Conservation (phyloP, 2,797 vertebrate species). For the Hafferia zeledoni region DNA sequence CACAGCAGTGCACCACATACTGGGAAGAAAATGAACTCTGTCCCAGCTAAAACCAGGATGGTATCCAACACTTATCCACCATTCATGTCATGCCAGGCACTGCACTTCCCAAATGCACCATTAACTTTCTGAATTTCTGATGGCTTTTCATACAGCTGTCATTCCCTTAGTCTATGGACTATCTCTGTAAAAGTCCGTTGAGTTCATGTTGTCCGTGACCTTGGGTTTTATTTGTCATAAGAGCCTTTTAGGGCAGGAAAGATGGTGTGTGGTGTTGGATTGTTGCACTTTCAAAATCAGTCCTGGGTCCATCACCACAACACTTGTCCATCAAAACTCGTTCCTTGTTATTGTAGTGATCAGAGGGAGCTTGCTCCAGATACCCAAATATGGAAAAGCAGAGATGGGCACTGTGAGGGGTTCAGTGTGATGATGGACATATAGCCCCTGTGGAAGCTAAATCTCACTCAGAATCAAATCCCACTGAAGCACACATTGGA, state of each 20-base stretch:
- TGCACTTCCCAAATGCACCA: neutral
- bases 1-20: neutral
- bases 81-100: neutral
- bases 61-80: neutral
- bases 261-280: neutral
- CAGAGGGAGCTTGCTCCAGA: neutral
- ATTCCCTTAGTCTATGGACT: neutral
- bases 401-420: neutral
- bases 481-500: neutral
- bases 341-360: accelerated
- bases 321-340: too few species aligned
- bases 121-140: neutral
- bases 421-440: neutral
- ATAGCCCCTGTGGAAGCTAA: neutral
- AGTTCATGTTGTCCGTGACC: neutral
- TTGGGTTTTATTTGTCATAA: neutral
- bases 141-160: neutral
- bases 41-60: neutral
- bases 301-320: neutral
- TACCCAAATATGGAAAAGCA: neutral
- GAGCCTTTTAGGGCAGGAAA: neutral
- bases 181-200: neutral
- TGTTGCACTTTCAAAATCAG: neutral
- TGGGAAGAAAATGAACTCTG: neutral
- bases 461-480: neutral